Evolutionary conservation across 2,797 vertebrate genomes (phyloP).

Genomic region (Rhincodon typus): DNA sequence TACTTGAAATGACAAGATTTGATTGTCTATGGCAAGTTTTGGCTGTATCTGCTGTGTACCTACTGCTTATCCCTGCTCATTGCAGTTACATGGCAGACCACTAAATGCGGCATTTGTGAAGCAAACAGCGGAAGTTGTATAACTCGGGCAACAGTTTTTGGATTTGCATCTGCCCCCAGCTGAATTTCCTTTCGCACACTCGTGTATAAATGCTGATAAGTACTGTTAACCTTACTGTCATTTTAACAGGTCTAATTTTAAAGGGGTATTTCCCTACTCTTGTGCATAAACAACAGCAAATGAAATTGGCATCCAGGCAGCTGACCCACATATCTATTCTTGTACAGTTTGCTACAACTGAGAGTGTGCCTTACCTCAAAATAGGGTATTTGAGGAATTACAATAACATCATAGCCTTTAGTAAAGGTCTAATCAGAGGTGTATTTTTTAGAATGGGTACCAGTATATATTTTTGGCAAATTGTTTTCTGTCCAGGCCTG

Average conservation of each 20-base stretch:
- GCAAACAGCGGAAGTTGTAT: background rate
- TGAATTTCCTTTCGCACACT: background rate
- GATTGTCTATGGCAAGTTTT: background rate
- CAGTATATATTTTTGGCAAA: background rate
- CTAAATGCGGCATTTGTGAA: background rate
- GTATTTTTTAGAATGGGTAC: background rate
- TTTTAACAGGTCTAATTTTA: background rate
- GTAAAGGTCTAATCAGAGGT: background rate
- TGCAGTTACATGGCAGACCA: background rate
- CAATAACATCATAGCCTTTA: background rate
- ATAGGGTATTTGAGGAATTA: background rate
- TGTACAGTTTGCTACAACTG: background rate
- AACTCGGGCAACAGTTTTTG: background rate
- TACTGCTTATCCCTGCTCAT: background rate
- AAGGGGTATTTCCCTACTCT: background rate
- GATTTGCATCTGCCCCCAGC: background rate
- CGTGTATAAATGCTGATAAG: background rate
- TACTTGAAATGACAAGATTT: background rate
- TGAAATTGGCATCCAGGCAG: background rate
- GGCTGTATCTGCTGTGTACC: background rate
- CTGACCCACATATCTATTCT: background rate
- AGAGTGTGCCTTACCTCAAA: background rate
- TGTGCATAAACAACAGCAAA: background rate
- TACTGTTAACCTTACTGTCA: background rate
- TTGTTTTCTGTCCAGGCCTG: no score